Evolutionary conservation across 1,140 invertebrate genomes (phyloP).

Genomic region (Ostrea denselamellosa): DNA sequence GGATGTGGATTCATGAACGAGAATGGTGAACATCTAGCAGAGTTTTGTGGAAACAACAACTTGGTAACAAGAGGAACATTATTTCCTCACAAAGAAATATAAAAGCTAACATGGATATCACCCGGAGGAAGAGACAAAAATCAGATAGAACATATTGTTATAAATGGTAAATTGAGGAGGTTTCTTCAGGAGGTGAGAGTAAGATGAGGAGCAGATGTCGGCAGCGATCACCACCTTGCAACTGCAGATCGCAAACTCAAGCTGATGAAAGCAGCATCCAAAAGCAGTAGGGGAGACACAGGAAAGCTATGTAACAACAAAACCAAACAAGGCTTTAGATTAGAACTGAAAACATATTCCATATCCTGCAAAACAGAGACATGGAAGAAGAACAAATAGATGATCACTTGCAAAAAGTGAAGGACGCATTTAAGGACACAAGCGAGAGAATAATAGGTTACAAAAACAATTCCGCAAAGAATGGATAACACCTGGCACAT

Average conservation of each 20-base stretch:
- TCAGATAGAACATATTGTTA: conserved; percentile 54
- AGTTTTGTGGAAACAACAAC: conserved; percentile 53
- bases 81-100: conserved; percentile 62
- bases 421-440: conserved; percentile 1
- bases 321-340: conserved; percentile 3
- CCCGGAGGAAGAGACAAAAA: conserved; percentile 53
- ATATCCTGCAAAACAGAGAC: background rate
- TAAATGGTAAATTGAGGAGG: conserved; percentile 50
- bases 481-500: background rate
- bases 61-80: conserved; percentile 58
- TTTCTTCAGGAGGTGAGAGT: conserved; percentile 53
- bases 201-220: conserved; percentile 28
- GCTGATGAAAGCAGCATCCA: conserved; percentile 40
- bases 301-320: conserved; percentile 14
- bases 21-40: conserved; percentile 42
- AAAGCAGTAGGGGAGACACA: conserved; percentile 33
- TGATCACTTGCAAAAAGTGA: conserved; percentile 35
- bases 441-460: conserved; percentile 40
- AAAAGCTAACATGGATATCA: conserved; percentile 62
- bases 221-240: conserved; percentile 57
- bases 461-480: no score
- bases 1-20: conserved; percentile 32
- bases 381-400: background rate
- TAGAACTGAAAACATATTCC: background rate
- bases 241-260: conserved; percentile 52